Base-by-base conservation (phyloP, 2,113 vertebrate species). In the Cololabis saira region DNA sequence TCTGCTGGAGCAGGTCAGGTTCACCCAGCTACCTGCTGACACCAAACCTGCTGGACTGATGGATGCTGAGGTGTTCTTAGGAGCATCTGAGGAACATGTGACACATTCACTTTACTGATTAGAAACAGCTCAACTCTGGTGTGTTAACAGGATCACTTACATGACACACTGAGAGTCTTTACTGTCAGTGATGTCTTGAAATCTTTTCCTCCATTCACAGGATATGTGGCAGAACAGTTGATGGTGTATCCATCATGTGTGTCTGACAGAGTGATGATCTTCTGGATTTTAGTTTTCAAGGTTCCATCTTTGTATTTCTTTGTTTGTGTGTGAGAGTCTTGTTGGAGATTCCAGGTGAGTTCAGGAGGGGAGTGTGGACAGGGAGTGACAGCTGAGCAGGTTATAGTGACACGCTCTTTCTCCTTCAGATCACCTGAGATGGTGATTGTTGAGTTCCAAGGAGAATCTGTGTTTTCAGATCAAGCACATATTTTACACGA, bases 21-120 rank as follows among this genome's bases (percentile, higher is more conserved):
- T 50, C 63, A 68, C 43, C 71, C 42, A 27, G 63, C 22, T 67
- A 41, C 59, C 82, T 17, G 30, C 69, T 69, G 64, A 62, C 40
- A 63, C 45, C 19, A 41, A 21, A 56, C 13, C 54, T 56, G 54
- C 37, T 54, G 52, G 52, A 54, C 52, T 54, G 52, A 65, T 65
- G 41, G 10, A 53, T 24, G 19, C 60, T 33, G 41, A 66, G 14
- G 78, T 75, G 42, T 67, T 0, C 37, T 43, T 61, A 3, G 83
- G 80, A 61, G 73, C 40, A 56, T 80, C 81, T 84, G 47, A 53
- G 49, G 19, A 44, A 17, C 21, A 64, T 27, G 49, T 53, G 22
- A 65, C 16, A 54, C 24, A 40, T 12, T 3, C 12, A 48, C 22
- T 33, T 64, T 53, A 53, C 43, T 64, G 1, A 64, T 27, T 14